Evolutionary conservation across 2,888 invertebrate species (phyloP).

Genomic region (Stratiomys singularior): DNA sequence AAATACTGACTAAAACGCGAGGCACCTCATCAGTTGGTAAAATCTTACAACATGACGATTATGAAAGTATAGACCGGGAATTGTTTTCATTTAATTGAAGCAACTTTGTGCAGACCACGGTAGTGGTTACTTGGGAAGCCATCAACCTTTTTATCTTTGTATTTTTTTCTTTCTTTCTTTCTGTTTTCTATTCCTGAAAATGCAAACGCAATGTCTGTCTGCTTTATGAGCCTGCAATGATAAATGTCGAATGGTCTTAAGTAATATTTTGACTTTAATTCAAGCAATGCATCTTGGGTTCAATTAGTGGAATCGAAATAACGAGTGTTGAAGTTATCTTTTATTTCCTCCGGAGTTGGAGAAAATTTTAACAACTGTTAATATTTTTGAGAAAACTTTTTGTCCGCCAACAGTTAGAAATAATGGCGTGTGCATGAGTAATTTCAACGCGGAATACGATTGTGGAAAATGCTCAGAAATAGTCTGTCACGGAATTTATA

Average conservation of each 20-base stretch:
- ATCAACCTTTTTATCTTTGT: too few relatives aligned
- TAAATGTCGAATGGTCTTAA: not conserved
- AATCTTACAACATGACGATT: not conserved
- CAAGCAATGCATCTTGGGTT: not conserved
- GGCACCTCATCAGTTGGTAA: not conserved
- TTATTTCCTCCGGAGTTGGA: not conserved
- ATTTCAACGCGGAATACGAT: not conserved
- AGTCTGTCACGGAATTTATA: not conserved
- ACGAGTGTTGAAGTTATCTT: not conserved
- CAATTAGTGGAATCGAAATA: not conserved
- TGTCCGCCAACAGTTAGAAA: not conserved
- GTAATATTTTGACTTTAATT: not conserved
- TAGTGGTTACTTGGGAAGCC: too few relatives aligned
- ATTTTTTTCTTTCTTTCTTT: not conserved
- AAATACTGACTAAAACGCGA: not conserved
- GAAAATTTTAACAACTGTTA: not conserved
- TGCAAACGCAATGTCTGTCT: conserved; percentile 15
- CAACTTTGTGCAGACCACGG: conserved; percentile 3
- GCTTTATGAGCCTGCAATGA: conserved; percentile 34
- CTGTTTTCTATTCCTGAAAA: not conserved
- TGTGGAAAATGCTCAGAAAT: not conserved
- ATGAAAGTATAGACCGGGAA: not conserved
- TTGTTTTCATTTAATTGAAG: not conserved
- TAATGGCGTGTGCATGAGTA: not conserved
- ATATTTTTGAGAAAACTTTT: too few relatives aligned